Percentiles rank a stretch among this genome's conserved stretches.
These are phyloP conservation scores for Muschampia plurimacula DNA, from an alignment of 2,888 invertebrate species.

Conservation along the genomic window DNA sequence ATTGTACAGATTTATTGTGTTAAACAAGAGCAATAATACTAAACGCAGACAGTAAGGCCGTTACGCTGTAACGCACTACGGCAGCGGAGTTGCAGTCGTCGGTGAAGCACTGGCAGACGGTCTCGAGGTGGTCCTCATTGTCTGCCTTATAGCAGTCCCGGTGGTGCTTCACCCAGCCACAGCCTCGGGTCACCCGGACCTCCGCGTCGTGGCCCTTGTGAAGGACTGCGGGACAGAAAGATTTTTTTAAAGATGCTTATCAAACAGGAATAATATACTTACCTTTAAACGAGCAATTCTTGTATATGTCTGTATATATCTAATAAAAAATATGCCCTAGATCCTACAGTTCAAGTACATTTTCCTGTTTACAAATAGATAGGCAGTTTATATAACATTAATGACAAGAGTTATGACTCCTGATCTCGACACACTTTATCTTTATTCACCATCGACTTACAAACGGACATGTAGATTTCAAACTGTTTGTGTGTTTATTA, in stretches of 20 bases:
- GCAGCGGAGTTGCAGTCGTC: conserved; percentile 85
- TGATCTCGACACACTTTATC: background rate
- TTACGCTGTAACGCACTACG: background rate
- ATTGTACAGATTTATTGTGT: conserved; percentile 18
- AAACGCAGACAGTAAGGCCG: conserved; percentile 18
- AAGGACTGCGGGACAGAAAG: conserved; percentile 59
- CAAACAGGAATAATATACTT: no score
- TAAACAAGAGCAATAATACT: conserved; percentile 19
- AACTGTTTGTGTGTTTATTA: no score
- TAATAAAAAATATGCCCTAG: background rate
- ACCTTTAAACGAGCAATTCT: no score
- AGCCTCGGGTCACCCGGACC: conserved; percentile 85
- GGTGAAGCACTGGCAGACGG: conserved; percentile 87
- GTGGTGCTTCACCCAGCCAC: conserved; percentile 85
- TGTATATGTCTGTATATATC: no score
- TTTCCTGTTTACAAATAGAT: background rate
- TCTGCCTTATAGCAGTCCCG: conserved; percentile 85
- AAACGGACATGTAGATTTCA: background rate
- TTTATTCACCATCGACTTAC: background rate
- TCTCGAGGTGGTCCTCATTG: conserved; percentile 87
- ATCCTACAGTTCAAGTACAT: background rate
- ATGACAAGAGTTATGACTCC: background rate
- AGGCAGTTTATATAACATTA: background rate
- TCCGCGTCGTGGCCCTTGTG: conserved; percentile 71
- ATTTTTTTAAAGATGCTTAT: background rate